Conservation (phyloP, 2,888 invertebrate genomes). For the Catocala sponsa region DNA sequence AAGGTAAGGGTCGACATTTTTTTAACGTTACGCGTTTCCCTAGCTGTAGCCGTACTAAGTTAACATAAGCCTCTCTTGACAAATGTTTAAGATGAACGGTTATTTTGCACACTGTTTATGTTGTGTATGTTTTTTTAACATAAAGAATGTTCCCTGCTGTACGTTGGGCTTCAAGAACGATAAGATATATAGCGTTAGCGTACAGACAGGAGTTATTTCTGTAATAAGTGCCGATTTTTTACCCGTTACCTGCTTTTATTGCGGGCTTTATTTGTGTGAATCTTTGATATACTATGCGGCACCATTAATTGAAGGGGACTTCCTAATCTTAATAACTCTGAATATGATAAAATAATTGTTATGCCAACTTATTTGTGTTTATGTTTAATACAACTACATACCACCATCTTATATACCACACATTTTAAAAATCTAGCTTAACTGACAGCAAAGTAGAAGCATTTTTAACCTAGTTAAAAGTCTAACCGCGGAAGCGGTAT, state of each 20-base stretch:
- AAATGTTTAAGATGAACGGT: constrained; percentile 86
- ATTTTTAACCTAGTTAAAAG: constrained; percentile 54
- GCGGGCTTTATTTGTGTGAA: constrained; percentile 28
- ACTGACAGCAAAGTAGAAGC: constrained; percentile 4
- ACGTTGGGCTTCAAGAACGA: constrained; percentile 63
- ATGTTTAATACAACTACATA: no score
- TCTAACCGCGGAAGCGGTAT: constrained; percentile 41
- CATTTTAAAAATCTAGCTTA: no score
- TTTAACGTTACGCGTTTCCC: constrained; percentile 71
- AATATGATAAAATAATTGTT: neutral
- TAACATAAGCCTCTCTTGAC: constrained; percentile 84
- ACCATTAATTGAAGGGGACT: constrained; percentile 25
- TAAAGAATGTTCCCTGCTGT: constrained; percentile 65
- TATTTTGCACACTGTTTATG: constrained; percentile 82
- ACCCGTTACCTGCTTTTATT: constrained; percentile 54
- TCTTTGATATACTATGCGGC: constrained; percentile 22
- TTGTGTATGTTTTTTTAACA: constrained; percentile 68
- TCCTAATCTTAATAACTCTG: neutral
- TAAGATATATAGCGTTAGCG: constrained; percentile 62
- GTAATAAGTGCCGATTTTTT: constrained; percentile 64
- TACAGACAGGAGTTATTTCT: constrained; percentile 55
- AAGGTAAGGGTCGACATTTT: constrained; percentile 69
- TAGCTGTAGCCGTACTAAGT: constrained; percentile 80
- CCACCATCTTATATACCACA: no score
- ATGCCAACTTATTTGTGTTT: no score